Percentiles rank a stretch among this genome's conserved stretches.
Evolutionary conservation across 2,888 invertebrate species (phyloP).

Genomic region (Volucella inflata): DNA sequence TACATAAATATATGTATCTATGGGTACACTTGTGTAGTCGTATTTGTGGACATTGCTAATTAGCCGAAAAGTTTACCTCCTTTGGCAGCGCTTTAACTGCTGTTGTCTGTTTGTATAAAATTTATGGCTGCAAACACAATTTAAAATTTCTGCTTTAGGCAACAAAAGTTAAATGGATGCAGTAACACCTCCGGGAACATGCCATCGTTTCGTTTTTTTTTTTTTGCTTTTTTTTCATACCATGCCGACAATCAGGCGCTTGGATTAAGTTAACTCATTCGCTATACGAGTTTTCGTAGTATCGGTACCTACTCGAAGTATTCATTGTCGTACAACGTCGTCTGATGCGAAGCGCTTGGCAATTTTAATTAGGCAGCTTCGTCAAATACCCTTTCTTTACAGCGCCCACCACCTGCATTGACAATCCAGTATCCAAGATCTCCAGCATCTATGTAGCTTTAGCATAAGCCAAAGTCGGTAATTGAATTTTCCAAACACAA

Average conservation of each 20-base stretch:
- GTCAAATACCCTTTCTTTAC: slow-evolving; percentile 41
- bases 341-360: slow-evolving; percentile 32
- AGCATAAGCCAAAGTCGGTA: slow-evolving; percentile 49
- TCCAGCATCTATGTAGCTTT: slow-evolving; percentile 51
- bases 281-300: neutral
- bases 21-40: no score
- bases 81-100: slow-evolving; percentile 1
- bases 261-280: slow-evolving; percentile 61
- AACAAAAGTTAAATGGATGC: slow-evolving; percentile 58
- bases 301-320: no score
- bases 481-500: slow-evolving; percentile 74
- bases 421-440: neutral
- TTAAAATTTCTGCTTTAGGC: slow-evolving; percentile 50
- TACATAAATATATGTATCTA: no score
- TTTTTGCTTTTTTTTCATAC: neutral
- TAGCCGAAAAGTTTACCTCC: slow-evolving; percentile 40
- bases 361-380: slow-evolving; percentile 71
- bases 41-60: slow-evolving; percentile 58
- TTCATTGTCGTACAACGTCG: neutral
- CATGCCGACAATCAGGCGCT: slow-evolving; percentile 48
- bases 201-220: no score
- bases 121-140: slow-evolving; percentile 67
- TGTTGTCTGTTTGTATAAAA: slow-evolving; percentile 28
- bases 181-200: slow-evolving; percentile 56
- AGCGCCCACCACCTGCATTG: slow-evolving; percentile 33